phyloP scores from a whole-genome alignment of 2,113 vertebrate species.

The Lepisosteus osseus region DNA sequence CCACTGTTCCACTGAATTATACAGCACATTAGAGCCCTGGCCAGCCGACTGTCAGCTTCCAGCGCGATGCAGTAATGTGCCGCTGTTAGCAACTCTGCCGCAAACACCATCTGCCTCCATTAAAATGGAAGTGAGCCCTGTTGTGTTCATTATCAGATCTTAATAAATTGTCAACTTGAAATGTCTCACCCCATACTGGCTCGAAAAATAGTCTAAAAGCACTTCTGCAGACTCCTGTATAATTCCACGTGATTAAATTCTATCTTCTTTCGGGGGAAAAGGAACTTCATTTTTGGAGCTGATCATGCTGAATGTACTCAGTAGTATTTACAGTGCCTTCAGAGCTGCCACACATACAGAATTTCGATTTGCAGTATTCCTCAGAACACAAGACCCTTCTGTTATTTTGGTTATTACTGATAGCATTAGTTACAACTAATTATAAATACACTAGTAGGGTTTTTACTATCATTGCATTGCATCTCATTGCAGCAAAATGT shows the following conservation, averaged over 20 bases:
- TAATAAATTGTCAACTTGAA: background rate
- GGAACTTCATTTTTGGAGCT: background rate
- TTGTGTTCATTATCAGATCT: background rate
- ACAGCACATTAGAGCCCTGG: background rate
- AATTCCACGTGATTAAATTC: background rate
- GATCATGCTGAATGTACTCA: background rate
- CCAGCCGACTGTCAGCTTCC: too few relatives aligned
- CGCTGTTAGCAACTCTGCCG: slow-evolving; percentile 9
- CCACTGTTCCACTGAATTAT: background rate
- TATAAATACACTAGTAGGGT: too few relatives aligned
- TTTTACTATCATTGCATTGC: too few relatives aligned
- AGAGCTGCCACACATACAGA: background rate
- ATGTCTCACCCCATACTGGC: background rate
- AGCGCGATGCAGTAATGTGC: background rate
- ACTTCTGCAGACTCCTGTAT: background rate
- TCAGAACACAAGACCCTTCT: background rate
- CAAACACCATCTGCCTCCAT: slow-evolving; percentile 2
- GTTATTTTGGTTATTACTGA: background rate
- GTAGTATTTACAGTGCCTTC: background rate
- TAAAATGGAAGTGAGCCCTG: background rate
- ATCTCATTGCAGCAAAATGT: too few relatives aligned
- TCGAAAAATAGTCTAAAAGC: background rate
- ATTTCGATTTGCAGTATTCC: background rate
- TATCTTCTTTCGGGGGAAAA: background rate
- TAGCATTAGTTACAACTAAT: too few relatives aligned